Evolutionary conservation across 2,797 vertebrate genomes (phyloP), one percentile per base, ranked within the genome.

Genomic region (Pangasius mekongensis): DNA sequence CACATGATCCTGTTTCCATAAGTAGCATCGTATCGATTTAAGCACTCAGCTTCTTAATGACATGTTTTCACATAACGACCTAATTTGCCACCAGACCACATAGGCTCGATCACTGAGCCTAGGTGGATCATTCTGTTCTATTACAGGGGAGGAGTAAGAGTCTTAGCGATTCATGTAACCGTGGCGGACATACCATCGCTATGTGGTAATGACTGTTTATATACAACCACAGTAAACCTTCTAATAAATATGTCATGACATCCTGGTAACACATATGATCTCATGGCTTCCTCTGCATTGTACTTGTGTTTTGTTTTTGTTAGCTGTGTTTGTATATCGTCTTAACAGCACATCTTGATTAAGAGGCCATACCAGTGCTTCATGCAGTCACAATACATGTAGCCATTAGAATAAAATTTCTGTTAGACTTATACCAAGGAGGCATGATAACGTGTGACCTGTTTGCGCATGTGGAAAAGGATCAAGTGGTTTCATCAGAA

Each of bases 21-120:
- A 95, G 95, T 95, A 96, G 94, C 91, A 85, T 82, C 9, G 92
- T 92, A 96, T 96, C 93, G 95, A 97, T 96, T 96, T 93, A 93
- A 91, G 91, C 93, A 93, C 92, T 86, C 71, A 86, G 92, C 87
- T 91, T 92, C 93, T 94, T 94, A 93, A 91, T 94, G 94, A 95
- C 94, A 90, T 92, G 94, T 92, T 94, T 94, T 92, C 83, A 92
- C 93, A 92, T 93, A 93, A 94, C 94, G 95, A 95, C 94, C 95
- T 93, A 95, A 95, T 96, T 96, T 93, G 93, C 92, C 92, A 76
- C 74, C 73, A 93, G 92, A 94, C 94, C 94, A 92, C 91, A 92
- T 92, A 91, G 90, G 88, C 92, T 93, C 90, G 66, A 92, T 90
- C 90, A 92, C 49, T 86, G 87, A 88, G 90, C 81, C 78, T 62